Evolutionary conservation across 2,888 invertebrate species (phyloP).

Genomic region (Punctoribates punctum): DNA sequence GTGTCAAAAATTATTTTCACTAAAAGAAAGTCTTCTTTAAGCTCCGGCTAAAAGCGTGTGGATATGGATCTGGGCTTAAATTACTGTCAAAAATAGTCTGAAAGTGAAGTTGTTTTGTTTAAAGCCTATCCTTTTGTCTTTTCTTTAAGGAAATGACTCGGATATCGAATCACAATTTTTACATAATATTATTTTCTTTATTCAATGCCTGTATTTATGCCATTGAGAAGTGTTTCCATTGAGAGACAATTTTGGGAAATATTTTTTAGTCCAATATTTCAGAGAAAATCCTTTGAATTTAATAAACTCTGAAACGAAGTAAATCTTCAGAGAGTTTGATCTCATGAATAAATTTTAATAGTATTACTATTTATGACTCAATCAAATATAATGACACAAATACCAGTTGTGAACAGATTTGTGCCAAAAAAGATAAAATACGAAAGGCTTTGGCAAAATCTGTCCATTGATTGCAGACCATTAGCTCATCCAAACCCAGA

Average conservation of each 20-base stretch:
- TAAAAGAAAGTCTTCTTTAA: too few species aligned
- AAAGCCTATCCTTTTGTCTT: too few species aligned
- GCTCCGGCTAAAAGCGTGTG: too few species aligned
- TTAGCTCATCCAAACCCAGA: neutral
- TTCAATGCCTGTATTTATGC: neutral
- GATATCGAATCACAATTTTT: too few species aligned
- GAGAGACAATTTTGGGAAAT: neutral
- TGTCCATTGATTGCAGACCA: neutral
- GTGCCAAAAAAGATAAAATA: too few species aligned
- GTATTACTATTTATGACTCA: conserved; percentile 21
- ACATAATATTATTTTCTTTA: too few species aligned
- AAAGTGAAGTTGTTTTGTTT: too few species aligned
- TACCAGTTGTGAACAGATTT: neutral
- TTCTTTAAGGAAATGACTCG: too few species aligned
- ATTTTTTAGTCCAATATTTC: conserved; percentile 7
- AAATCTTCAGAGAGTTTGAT: conserved; percentile 5
- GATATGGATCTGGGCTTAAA: too few species aligned
- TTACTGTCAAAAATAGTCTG: too few species aligned
- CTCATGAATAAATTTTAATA: conserved; percentile 29
- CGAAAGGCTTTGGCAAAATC: neutral
- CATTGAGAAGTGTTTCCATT: neutral
- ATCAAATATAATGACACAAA: neutral
- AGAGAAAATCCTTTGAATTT: conserved; percentile 11
- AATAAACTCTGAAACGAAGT: conserved; percentile 5
- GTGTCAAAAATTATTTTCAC: too few species aligned